Evolutionary conservation across 2,888 invertebrate species (phyloP).

Genomic region (Heliconius sara): DNA sequence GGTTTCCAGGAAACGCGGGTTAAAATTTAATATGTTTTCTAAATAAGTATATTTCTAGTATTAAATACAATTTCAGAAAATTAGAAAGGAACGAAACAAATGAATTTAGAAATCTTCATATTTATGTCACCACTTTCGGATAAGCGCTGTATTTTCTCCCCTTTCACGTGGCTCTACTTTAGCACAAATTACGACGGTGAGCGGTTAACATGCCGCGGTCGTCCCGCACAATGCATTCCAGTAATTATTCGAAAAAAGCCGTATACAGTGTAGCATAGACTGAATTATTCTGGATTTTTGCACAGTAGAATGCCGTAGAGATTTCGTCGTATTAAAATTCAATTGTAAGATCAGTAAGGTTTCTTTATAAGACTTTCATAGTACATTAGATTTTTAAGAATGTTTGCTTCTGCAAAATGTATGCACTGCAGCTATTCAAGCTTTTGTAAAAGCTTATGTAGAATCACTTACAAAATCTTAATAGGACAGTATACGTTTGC

Average conservation of each 20-base stretch:
- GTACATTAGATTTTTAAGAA: neutral
- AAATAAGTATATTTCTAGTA: no score
- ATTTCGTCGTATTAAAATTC: slow-evolving; percentile 8
- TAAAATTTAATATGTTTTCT: no score
- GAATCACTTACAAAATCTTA: slow-evolving; percentile 35
- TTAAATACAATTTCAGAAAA: neutral
- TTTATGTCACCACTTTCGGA: slow-evolving; percentile 52
- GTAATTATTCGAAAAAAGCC: slow-evolving; percentile 75
- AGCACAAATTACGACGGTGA: slow-evolving; percentile 67
- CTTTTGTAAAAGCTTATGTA: neutral
- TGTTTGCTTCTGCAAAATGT: neutral
- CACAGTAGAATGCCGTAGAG: slow-evolving; percentile 9
- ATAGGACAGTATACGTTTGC: slow-evolving; percentile 35
- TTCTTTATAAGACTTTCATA: neutral
- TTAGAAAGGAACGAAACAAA: slow-evolving; percentile 10
- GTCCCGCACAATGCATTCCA: slow-evolving; percentile 73
- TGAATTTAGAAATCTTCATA: slow-evolving; percentile 33
- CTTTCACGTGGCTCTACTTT: slow-evolving; percentile 64
- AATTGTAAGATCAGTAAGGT: neutral
- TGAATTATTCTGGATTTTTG: slow-evolving; percentile 17
- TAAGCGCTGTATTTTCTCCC: slow-evolving; percentile 60
- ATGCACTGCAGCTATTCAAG: neutral
- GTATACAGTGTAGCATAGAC: slow-evolving; percentile 58
- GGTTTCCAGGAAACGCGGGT: no score
- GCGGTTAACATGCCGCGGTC: slow-evolving; percentile 66